These are phyloP conservation scores for Neogale vison DNA, from an alignment of 2,113 vertebrate genomes.

Conservation along the genomic window DNA sequence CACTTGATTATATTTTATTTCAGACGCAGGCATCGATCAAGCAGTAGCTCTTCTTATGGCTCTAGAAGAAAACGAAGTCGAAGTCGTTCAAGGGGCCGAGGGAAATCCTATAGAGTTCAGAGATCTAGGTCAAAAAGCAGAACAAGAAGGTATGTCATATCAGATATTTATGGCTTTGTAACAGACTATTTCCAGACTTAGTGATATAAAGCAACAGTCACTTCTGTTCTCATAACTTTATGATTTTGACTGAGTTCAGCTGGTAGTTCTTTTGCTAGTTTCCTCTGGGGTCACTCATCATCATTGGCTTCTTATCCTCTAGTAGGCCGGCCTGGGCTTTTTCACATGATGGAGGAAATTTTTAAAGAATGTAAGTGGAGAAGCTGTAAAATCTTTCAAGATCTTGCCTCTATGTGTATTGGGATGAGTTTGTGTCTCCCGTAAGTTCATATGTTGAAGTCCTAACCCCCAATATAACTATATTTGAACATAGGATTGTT, in stretches of 20 bases:
- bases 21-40: constrained; percentile 92
- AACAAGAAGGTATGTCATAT: constrained; percentile 89
- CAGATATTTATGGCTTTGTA: neutral
- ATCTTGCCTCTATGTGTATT: neutral
- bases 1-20: constrained; percentile 63
- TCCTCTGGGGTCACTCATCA: neutral
- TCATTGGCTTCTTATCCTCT: neutral
- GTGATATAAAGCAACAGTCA: neutral
- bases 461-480: neutral
- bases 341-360: neutral
- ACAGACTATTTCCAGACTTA: neutral
- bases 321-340: neutral
- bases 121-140: constrained; percentile 92
- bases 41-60: constrained; percentile 95
- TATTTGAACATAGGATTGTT: constrained; percentile 16
- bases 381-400: neutral
- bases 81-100: constrained; percentile 90
- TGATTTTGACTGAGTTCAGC: neutral
- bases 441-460: neutral
- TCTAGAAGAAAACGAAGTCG: constrained; percentile 91
- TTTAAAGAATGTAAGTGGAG: neutral
- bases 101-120: constrained; percentile 91
- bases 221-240: neutral
- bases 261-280: neutral
- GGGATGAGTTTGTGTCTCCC: neutral